Conservation (phyloP, 2,888 invertebrate genomes). For the Drosophila kanekoi region DNA sequence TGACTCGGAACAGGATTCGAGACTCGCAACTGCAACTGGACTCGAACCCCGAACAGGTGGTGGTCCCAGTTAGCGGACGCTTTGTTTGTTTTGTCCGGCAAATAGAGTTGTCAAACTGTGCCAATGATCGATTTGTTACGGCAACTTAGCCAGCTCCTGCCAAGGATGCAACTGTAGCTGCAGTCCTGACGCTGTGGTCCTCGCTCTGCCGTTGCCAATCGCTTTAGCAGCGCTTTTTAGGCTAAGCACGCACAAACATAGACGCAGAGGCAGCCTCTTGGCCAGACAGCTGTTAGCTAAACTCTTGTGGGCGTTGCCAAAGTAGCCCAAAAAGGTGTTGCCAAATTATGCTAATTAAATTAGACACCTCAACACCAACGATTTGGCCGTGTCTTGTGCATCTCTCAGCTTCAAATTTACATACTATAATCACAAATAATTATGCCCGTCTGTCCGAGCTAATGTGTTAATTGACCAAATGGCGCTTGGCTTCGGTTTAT, state of each 20-base stretch:
- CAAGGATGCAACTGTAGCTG: constrained; percentile 28
- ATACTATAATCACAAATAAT: constrained; percentile 38
- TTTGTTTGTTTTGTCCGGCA: constrained; percentile 35
- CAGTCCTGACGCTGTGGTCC: constrained; percentile 18
- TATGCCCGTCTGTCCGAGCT: constrained; percentile 26
- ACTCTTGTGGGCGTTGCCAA: constrained; percentile 50
- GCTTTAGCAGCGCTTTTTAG: constrained; percentile 76
- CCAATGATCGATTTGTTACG: constrained; percentile 82
- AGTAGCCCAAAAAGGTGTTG: constrained; percentile 64
- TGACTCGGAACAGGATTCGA: constrained; percentile 13
- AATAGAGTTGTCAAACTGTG: constrained; percentile 81
- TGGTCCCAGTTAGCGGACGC: constrained; percentile 38
- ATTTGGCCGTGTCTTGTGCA: neutral
- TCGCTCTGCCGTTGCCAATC: constrained; percentile 67
- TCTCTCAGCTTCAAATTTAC: constrained; percentile 37
- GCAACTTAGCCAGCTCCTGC: constrained; percentile 75
- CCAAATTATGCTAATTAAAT: constrained; percentile 80
- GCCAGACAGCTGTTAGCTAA: constrained; percentile 36
- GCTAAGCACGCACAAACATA: constrained; percentile 56
- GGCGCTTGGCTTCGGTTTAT: constrained; percentile 36
- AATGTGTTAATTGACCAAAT: constrained; percentile 61
- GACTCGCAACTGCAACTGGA: constrained; percentile 10
- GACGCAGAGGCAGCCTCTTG: constrained; percentile 5
- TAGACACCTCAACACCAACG: constrained; percentile 34
- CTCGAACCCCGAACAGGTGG: constrained; percentile 41